Evolutionary conservation across 2,888 invertebrate genomes (phyloP), one percentile per base, ranked within the genome.

Genomic region (Leptinotarsa rubiginosa): DNA sequence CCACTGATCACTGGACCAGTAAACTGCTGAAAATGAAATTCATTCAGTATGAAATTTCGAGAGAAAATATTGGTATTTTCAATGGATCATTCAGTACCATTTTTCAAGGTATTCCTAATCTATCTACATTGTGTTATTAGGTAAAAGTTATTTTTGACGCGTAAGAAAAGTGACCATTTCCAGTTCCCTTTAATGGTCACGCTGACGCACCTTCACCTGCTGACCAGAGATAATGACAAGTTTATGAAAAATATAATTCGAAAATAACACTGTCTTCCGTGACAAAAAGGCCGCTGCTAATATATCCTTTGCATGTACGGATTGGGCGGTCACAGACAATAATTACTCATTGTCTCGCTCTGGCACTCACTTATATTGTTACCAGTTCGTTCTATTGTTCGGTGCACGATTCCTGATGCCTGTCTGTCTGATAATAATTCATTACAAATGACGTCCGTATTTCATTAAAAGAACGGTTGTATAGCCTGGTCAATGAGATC

Each of bases 231-330:
- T 69, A 69, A 69, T 69, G 20, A 69, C 56, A 41, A 62, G 62
- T 62, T 41, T 41, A 31, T 56, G 20, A 56, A 69, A 54, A 69
- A 41, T 20, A 56, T 56, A 59, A 69, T 69, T 69, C 69, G 47
- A 56, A 69, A 69, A 69, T 56, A 69, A 69, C 69, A 69, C 47
- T 47, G 59, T 62, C 62, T 83, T 83, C 82, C 84, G 84, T 84
- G 84, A 85, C 83, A 84, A 66, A 73, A 83, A 83, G 74, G 71
- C 74, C 70, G 65, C 69, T 79, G 82, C 83, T 85, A 85, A 84
- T 85, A 84, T 81, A 83, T 84, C 83, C 84, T 83, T 84, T 82
- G 85, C 84, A 84, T 85, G 85, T 80, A 75, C 77, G 79, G 81
- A 82, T 81, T 82, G 81, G 81, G 79, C 83, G 77, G 70, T 65